Conservation (phyloP, 2,113 vertebrate species). For the Coreoperca whiteheadi region DNA sequence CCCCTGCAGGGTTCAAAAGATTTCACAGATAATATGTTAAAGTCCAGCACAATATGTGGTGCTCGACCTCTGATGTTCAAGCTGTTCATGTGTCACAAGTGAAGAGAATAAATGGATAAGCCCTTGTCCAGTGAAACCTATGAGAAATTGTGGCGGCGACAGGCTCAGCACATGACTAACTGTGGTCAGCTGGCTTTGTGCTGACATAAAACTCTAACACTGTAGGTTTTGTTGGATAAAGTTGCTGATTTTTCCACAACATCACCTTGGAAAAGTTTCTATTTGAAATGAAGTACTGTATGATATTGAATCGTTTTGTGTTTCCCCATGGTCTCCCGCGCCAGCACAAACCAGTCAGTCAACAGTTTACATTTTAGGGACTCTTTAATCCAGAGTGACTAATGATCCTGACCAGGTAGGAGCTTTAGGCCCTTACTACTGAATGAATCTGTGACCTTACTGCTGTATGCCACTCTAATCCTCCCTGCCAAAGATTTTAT, state of each 20-base stretch:
- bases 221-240: conserved; percentile 59
- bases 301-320: conserved; percentile 25
- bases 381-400: conserved; percentile 52
- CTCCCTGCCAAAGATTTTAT: not conserved
- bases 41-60: conserved; percentile 13
- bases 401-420: conserved; percentile 33
- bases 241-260: conserved; percentile 28
- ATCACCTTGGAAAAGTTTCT: conserved; percentile 53
- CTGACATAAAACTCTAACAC: conserved; percentile 65
- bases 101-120: conserved; percentile 25
- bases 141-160: not conserved
- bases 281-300: conserved; percentile 41
- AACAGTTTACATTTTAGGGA: conserved; percentile 54
- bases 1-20: conserved; percentile 26
- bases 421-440: conserved; percentile 10
- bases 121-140: conserved; percentile 27
- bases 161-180: conserved; percentile 48
- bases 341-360: conserved; percentile 41
- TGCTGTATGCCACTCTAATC: conserved; percentile 16
- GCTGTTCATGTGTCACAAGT: conserved; percentile 28
- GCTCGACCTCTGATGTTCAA: conserved; percentile 13
- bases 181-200: conserved; percentile 47
- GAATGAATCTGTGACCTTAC: conserved; percentile 12
- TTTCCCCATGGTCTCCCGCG: not conserved
- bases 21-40: conserved; percentile 34